Percentiles rank a stretch among this genome's conserved stretches.
These are phyloP conservation scores for Pedetes capensis DNA, from an alignment of 2,113 vertebrate species.

Conservation along the genomic window DNA sequence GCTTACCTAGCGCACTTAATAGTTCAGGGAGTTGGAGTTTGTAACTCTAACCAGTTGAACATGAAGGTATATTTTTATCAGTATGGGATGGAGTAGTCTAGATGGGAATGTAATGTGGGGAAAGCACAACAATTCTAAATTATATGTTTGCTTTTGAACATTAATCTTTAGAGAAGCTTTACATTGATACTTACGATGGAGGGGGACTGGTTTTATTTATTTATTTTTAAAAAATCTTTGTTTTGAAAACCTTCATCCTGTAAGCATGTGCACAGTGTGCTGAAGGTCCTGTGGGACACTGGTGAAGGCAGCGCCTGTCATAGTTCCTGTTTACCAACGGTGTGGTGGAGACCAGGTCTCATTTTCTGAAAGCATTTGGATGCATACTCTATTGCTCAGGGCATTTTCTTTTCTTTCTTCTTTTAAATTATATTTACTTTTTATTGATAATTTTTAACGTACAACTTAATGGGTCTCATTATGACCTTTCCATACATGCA, in stretches of 20 bases:
- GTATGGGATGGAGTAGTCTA: neutral
- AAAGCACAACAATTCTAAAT: neutral
- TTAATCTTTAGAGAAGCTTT: constrained; percentile 42
- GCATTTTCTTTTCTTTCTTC: constrained; percentile 47
- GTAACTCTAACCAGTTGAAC: neutral
- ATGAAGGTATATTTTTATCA: constrained; percentile 12
- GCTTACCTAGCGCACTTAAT: neutral
- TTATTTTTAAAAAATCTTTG: constrained; percentile 6
- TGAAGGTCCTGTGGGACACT: constrained; percentile 16
- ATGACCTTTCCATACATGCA: too few species aligned
- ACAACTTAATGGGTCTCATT: too few species aligned
- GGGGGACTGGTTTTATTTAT: neutral
- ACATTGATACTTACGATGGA: neutral
- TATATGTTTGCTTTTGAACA: constrained; percentile 40
- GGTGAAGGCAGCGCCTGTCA: neutral
- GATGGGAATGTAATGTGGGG: neutral
- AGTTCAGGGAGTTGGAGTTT: constrained; percentile 1
- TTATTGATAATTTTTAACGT: too few species aligned
- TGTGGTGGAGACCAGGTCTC: neutral
- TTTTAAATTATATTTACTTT: too few species aligned
- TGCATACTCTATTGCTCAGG: neutral
- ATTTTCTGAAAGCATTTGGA: constrained; percentile 13
- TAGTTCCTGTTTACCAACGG: neutral
- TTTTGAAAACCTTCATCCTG: neutral
- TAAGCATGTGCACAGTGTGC: neutral